phyloP scores from a whole-genome alignment of 2,888 invertebrate species.

The Thymelicus lineola region DNA sequence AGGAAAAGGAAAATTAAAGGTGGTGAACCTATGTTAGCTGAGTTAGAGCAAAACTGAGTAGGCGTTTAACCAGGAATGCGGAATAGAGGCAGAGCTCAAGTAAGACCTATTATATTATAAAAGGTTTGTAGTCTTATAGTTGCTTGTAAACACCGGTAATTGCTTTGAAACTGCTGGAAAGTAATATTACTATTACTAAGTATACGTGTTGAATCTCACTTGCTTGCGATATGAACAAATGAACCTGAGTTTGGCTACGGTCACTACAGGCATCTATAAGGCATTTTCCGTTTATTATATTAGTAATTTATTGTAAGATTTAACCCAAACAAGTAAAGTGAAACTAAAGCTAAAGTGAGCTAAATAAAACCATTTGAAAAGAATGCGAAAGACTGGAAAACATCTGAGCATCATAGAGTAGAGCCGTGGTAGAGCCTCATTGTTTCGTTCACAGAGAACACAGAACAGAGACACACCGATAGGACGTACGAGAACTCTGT shows the following conservation, averaged over 20 bases:
- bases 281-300: no score
- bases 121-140: conserved; percentile 56
- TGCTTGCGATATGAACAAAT: no score
- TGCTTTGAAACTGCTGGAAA: neutral
- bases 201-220: no score
- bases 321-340: no score
- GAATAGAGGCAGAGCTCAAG: conserved; percentile 57
- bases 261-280: no score
- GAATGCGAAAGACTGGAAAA: neutral
- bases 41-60: neutral
- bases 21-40: neutral
- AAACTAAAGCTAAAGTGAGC: neutral
- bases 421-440: conserved; percentile 14
- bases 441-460: conserved; percentile 22
- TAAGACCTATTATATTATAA: conserved; percentile 59
- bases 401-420: conserved; percentile 11
- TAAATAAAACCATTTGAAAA: neutral
- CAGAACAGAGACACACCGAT: neutral
- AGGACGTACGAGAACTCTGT: neutral
- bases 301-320: no score
- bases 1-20: neutral
- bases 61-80: conserved; percentile 60
- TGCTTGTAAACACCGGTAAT: neutral
- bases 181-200: no score
- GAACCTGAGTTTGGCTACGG: no score